Percentiles rank a stretch among this genome's conserved stretches.
Evolutionary conservation across 2,797 vertebrate species (phyloP).

Genomic region (Merluccius polli): DNA sequence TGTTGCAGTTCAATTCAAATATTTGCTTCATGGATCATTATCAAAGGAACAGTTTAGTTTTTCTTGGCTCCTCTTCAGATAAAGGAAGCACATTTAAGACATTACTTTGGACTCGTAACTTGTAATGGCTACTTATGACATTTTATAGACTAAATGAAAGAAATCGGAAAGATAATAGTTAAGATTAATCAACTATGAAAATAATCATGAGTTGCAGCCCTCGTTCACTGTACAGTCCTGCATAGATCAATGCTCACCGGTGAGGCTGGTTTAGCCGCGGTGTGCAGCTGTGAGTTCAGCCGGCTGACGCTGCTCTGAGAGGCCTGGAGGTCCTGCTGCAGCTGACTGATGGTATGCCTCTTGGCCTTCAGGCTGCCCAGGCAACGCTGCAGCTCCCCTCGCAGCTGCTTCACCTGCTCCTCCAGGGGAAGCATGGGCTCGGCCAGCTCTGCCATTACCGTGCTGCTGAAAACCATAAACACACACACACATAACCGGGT

Average conservation of each 20-base stretch:
- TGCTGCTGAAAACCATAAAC: neutral
- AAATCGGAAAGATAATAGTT: too few relatives aligned
- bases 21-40: too few relatives aligned
- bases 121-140: too few relatives aligned
- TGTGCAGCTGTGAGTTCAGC: slow-evolving; percentile 64
- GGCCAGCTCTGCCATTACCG: slow-evolving; percentile 51
- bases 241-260: slow-evolving; percentile 59
- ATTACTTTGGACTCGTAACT: too few relatives aligned
- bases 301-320: slow-evolving; percentile 62
- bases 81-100: too few relatives aligned
- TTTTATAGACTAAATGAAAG: too few relatives aligned
- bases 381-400: slow-evolving; percentile 82
- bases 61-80: too few relatives aligned
- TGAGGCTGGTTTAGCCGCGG: slow-evolving; percentile 65
- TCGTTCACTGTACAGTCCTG: neutral
- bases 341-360: slow-evolving; percentile 77
- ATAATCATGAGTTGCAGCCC: too few relatives aligned
- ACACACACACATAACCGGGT: neutral
- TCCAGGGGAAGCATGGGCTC: slow-evolving; percentile 77
- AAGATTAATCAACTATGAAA: too few relatives aligned
- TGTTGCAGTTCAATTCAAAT: too few relatives aligned
- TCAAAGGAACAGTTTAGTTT: too few relatives aligned
- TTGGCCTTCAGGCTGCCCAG: slow-evolving; percentile 84
- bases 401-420: slow-evolving; percentile 77
- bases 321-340: slow-evolving; percentile 76